Percentiles rank a stretch among this genome's conserved stretches.
Conservation (phyloP, 2,888 invertebrate genomes). For the Dendrolimus pini region DNA sequence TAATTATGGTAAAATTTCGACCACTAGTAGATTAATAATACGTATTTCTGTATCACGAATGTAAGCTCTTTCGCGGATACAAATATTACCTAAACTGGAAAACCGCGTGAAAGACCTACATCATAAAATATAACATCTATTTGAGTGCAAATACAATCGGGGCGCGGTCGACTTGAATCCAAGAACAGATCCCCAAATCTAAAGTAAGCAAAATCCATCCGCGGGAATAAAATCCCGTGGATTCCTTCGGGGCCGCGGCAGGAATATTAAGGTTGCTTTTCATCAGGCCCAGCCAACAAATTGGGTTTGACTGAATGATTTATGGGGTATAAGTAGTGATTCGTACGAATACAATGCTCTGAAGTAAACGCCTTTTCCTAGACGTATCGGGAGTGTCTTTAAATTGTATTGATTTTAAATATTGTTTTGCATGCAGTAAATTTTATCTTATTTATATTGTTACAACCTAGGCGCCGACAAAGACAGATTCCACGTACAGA, state of each 20-base stretch:
- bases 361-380: conserved; percentile 6
- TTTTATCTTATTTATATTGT: too few species aligned
- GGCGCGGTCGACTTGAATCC: conserved; percentile 17
- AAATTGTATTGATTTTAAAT: too few species aligned
- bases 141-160: neutral
- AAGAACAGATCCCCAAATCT: conserved; percentile 13
- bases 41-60: too few species aligned
- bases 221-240: conserved; percentile 27
- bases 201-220: conserved; percentile 15
- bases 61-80: too few species aligned
- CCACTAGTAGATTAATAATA: too few species aligned
- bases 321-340: conserved; percentile 38
- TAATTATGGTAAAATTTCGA: too few species aligned
- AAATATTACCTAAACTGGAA: too few species aligned
- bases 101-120: too few species aligned
- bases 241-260: conserved; percentile 23
- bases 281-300: conserved; percentile 44
- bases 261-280: conserved; percentile 38
- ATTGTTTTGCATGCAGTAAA: too few species aligned
- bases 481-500: too few species aligned
- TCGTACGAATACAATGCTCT: conserved; percentile 23
- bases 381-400: neutral
- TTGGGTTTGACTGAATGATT: conserved; percentile 47
- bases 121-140: neutral
- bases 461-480: too few species aligned